A percentile compares a stretch with the other conserved stretches of the same genome.
Conservation (phyloP, 2,113 vertebrate genomes). For the Raja brachyura region DNA sequence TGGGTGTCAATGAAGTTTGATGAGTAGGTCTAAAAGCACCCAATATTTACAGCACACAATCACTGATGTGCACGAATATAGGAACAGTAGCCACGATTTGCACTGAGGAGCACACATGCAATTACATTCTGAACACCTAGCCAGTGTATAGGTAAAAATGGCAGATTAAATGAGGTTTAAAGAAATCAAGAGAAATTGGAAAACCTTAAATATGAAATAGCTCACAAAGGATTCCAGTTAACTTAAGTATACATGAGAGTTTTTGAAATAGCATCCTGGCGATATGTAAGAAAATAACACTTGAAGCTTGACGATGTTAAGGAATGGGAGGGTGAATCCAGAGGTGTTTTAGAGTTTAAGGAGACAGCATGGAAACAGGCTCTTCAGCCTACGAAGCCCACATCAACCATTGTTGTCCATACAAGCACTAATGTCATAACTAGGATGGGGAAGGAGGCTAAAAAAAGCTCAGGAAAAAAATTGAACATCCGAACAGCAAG, state of each 20-base stretch:
- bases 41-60: too few relatives aligned
- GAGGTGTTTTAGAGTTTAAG: too few relatives aligned
- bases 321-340: too few relatives aligned
- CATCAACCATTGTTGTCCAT: too few relatives aligned
- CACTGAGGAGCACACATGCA: neutral
- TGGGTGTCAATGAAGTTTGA: neutral
- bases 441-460: too few relatives aligned
- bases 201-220: neutral
- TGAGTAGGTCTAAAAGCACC: too few relatives aligned
- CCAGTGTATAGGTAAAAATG: neutral
- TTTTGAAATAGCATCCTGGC: neutral
- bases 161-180: neutral
- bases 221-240: neutral
- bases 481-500: too few relatives aligned
- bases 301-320: neutral
- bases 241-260: neutral
- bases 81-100: neutral
- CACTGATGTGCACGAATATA: too few relatives aligned
- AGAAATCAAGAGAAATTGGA: neutral
- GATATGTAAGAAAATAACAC: neutral
- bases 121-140: neutral
- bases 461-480: too few relatives aligned
- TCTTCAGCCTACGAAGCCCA: too few relatives aligned
- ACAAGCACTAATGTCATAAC: too few relatives aligned
- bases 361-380: too few relatives aligned